Evolutionary conservation across 1,140 invertebrate genomes (phyloP).

Genomic region (Heliconius himera): DNA sequence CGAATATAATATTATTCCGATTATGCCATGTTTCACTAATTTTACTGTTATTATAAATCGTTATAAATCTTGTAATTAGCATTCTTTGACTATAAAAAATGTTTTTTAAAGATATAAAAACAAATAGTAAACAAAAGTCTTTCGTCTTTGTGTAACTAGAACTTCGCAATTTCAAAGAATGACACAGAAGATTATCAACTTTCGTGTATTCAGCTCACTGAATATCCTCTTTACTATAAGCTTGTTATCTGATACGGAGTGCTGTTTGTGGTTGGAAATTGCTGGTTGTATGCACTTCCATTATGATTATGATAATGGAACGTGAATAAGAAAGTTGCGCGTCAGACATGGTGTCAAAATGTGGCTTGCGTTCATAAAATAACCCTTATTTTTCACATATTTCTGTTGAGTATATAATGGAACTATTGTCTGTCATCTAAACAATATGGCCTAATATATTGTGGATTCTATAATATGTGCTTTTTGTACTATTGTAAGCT

Average conservation of each 20-base stretch:
- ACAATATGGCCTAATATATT: not conserved
- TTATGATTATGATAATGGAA: conserved; percentile 56
- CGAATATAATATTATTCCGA: too few species aligned
- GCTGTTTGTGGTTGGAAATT: conserved; percentile 59
- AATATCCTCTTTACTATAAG: conserved; percentile 42
- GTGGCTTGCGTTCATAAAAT: conserved; percentile 47
- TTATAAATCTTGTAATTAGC: too few species aligned
- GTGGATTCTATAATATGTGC: not conserved
- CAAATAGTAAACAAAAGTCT: not conserved
- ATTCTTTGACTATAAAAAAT: too few species aligned
- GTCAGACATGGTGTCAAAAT: conserved; percentile 53
- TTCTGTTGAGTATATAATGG: not conserved
- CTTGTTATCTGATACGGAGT: conserved; percentile 60
- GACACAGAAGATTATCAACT: conserved; percentile 40
- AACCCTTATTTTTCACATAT: conserved; percentile 4
- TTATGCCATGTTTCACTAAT: too few species aligned
- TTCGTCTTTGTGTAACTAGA: not conserved
- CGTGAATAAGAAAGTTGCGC: conserved; percentile 63
- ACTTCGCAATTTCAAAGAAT: conserved; percentile 35
- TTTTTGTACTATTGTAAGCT: not conserved
- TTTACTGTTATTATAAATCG: too few species aligned
- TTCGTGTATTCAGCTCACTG: conserved; percentile 47
- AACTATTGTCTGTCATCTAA: not conserved
- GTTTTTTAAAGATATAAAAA: not conserved
- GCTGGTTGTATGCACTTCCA: conserved; percentile 58